A percentile compares a stretch with the other conserved stretches of the same genome.
Conservation (phyloP, 2,888 invertebrate species). For the Pandemis heparana region DNA sequence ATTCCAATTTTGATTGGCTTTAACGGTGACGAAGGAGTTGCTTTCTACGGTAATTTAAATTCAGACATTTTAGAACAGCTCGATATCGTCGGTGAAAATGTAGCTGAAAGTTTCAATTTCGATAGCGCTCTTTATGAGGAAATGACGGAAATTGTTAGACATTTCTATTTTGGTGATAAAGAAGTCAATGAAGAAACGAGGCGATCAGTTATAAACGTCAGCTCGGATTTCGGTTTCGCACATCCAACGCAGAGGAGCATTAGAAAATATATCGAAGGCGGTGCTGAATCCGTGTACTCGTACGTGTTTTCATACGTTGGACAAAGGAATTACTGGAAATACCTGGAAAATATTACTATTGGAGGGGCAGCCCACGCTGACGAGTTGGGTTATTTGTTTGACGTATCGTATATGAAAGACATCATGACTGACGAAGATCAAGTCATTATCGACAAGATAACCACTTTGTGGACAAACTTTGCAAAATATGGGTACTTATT, state of each 20-base stretch:
- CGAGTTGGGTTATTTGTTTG: constrained; percentile 67
- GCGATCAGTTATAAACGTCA: constrained; percentile 55
- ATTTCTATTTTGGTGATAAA: constrained; percentile 43
- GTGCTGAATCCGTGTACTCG: constrained; percentile 56
- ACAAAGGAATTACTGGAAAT: constrained; percentile 42
- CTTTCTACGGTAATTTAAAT: constrained; percentile 8
- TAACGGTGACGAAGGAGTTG: constrained; percentile 57
- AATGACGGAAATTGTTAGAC: constrained; percentile 49
- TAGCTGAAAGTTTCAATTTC: constrained; percentile 28
- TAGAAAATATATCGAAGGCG: constrained; percentile 53
- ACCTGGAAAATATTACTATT: constrained; percentile 28
- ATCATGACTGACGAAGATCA: constrained; percentile 55
- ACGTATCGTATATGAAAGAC: constrained; percentile 41
- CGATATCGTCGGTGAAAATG: background rate
- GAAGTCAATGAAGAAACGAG: constrained; percentile 46
- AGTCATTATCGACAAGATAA: constrained; percentile 62
- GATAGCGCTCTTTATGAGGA: constrained; percentile 3
- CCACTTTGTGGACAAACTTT: constrained; percentile 73
- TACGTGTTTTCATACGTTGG: constrained; percentile 68
- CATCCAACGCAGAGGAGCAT: constrained; percentile 61
- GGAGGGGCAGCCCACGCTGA: constrained; percentile 60
- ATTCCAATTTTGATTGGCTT: constrained; percentile 65
- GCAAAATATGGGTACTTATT: constrained; percentile 65
- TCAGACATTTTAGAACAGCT: background rate
- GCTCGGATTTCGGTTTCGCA: constrained; percentile 61